A percentile compares a stretch with the other conserved stretches of the same genome.
phyloP scores from a whole-genome alignment of 2,888 invertebrate species.

The Petrolisthes manimaculis region DNA sequence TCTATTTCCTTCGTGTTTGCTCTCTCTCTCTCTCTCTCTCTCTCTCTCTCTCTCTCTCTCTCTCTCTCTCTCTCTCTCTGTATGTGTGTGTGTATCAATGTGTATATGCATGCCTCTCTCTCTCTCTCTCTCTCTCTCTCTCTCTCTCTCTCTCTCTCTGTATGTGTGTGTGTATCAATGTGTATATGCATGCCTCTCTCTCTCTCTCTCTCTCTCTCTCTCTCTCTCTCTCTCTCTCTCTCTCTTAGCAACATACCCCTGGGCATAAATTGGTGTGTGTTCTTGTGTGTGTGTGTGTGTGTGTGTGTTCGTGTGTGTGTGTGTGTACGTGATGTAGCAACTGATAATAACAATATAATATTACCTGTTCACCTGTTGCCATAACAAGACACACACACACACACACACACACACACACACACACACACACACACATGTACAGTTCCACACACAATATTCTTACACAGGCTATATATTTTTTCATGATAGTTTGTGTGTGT shows the following conservation, averaged over 20 bases:
- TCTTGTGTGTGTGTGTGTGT: not conserved
- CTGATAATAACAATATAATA: not conserved
- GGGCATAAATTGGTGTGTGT: not conserved
- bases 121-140: no score
- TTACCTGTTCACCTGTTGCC: not conserved
- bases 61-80: no score
- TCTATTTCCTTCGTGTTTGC: no score
- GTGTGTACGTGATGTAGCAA: not conserved
- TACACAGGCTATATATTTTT: not conserved
- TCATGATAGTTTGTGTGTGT: not conserved
- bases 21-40: no score
- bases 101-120: no score
- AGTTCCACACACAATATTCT: not conserved
- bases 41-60: no score
- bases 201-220: not conserved
- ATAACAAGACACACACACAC: not conserved
- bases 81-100: no score
- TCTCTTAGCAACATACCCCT: not conserved
- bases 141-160: no score
- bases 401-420: not conserved
- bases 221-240: not conserved
- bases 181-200: not conserved
- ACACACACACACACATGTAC: not conserved
- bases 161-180: not conserved
- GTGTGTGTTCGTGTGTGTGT: not conserved